Base-by-base conservation (phyloP, 2,888 invertebrate genomes). In the Pollenia labialis region DNA sequence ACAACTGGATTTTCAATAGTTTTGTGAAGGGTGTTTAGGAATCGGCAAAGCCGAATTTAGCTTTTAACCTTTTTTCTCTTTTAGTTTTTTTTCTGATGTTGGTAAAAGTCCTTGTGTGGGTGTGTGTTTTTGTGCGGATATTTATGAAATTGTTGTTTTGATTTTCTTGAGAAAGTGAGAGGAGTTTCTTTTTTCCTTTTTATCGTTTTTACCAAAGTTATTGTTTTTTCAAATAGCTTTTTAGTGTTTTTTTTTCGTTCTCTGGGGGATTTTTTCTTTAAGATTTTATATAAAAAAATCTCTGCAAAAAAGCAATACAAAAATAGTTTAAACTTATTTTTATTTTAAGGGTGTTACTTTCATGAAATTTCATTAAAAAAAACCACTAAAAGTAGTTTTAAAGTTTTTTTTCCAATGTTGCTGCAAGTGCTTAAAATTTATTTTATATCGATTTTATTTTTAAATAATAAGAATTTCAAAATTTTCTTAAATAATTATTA, bases 201-300 rank as follows among this genome's bases (percentile, higher is more conserved):
- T 56, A 18, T n/a, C 44, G 16, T 14, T 52, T 12, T 9, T 32
- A 69, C 23, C 58, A 11, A 79, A 23, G 16, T 69, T 71, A 80
- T 80, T 71, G 60, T 60, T 80, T 50, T 58, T 64, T 44, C 62
- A 54, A 54, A 71, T 71, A 81, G 54, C 12, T 54, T n/a, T 52
- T 58, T 40, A 64, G 44, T 58, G 50, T 66, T 44, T 12, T 40
- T 2, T 14, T 14, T 44, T 62, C 3, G 4, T 44, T 52, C 54
- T 62, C 54, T 14, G 10, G n/a, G 18, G n/a, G 14, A 32, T 72
- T 18, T 62, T 46, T 12, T 44, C 40, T 23, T 32, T 18, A 7
- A 52, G 10, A 54, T 11, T 44, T 44, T 54, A 4, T 76, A 48
- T 18, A 62, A 42, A 60, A n/a, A 50, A 16, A 68, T 3, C 46